Percentiles rank a stretch among this genome's conserved stretches.
Evolutionary conservation across 35 echinoderm and acorn worm species (phyloP).

Genomic region (Amphiura filiformis): DNA sequence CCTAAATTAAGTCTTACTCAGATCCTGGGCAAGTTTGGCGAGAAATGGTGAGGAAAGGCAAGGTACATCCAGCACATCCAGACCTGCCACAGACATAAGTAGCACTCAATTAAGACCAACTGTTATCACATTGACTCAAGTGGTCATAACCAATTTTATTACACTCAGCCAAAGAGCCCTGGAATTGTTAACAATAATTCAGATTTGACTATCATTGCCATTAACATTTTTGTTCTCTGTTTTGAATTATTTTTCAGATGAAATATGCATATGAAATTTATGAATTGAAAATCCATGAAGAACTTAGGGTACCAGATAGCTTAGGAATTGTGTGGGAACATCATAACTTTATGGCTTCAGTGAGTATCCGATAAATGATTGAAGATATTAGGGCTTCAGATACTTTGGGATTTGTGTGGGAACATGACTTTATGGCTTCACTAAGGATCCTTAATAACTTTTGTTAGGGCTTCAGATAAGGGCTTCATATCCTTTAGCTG

Average conservation of each 20-base stretch:
- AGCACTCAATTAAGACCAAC: neutral
- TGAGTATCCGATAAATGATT: slow-evolving; percentile 67
- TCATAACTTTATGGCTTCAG: slow-evolving; percentile 67
- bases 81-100: neutral
- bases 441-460: too few relatives aligned
- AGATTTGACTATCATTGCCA: neutral
- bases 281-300: slow-evolving; percentile 66
- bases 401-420: neutral
- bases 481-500: too few relatives aligned
- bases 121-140: neutral
- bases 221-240: slow-evolving; percentile 2
- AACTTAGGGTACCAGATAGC: slow-evolving; percentile 82
- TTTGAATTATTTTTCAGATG: slow-evolving; percentile 69
- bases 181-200: neutral
- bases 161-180: neutral
- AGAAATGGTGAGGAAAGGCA: too few relatives aligned
- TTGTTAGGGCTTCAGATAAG: too few relatives aligned
- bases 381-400: neutral
- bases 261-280: slow-evolving; percentile 97
- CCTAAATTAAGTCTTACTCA: too few relatives aligned
- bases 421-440: too few relatives aligned
- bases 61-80: too few relatives aligned
- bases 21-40: too few relatives aligned
- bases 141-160: too few relatives aligned
- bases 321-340: slow-evolving; percentile 94